Evolutionary conservation across 2,113 vertebrate species (phyloP), one percentile per base, ranked within the genome.

Genomic region (Scytalopus superciliaris): DNA sequence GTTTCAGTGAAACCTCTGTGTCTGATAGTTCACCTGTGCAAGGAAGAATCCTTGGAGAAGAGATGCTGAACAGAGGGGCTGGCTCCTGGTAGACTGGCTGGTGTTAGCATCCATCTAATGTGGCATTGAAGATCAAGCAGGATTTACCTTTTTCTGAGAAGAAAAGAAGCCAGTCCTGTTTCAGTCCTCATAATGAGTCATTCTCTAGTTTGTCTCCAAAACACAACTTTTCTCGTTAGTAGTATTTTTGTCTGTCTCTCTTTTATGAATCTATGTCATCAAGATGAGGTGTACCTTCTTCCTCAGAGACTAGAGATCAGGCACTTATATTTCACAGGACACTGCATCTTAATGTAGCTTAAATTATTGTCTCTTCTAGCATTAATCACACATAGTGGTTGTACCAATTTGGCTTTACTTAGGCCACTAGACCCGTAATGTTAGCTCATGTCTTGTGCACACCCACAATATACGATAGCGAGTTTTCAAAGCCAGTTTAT

Each of bases 1-100:
- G 45, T 44, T 92, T 80, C 39, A 63, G n/a, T 49, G 73, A 73
- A 86, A 74, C 0, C 0, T n/a, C 1, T 60, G 6, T 3, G 0
- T 73, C 45, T 82, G 57, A 63, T 25, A 68, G 40, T 28, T 88
- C 62, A 82, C 12, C 25, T 83, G 57, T 2, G 1, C 0, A 5
- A 80, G n/a, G 44, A 81, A 76, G 24, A 31, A 45, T 72, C 44
- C n/a, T 45, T 79, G 66, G 49, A 68, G 39, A 30, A 68, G 63
- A 66, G 49, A n/a, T 5, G 3, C 15, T 50, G 80, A 82, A 39
- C 14, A 0, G 0, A 55, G 63, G 49, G 27, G 19, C 37, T 74
- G 13, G 2, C 28, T 89, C 12, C 69, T 45, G 28, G 7, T 16
- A 23, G 39, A 40, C 53, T 73, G 52, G 50, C 45, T 84, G 55